Conservation (phyloP, 1,140 invertebrate genomes). For the Solenopsis invicta region DNA sequence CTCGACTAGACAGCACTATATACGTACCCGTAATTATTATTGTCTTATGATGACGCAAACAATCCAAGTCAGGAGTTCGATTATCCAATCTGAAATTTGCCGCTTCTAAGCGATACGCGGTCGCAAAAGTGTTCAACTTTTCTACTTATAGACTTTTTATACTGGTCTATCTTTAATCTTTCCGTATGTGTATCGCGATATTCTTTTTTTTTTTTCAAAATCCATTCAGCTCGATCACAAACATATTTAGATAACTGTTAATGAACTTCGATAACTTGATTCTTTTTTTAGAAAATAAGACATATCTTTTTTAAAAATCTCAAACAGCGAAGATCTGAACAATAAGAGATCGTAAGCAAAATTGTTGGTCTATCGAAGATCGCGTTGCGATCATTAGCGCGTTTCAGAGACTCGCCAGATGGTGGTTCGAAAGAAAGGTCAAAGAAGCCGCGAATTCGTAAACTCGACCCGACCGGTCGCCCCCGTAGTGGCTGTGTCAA, state of each 20-base stretch:
- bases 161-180: neutral
- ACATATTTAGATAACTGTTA: neutral
- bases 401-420: neutral
- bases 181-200: neutral
- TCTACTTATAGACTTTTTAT: neutral
- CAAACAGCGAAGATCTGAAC: neutral
- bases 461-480: constrained; percentile 44
- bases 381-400: neutral
- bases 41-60: constrained; percentile 58
- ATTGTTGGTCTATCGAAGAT: neutral
- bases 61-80: constrained; percentile 6
- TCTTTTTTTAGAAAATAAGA: neutral
- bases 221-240: neutral
- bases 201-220: neutral
- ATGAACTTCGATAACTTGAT: too few relatives aligned
- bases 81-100: constrained; percentile 1
- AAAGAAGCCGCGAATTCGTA: constrained; percentile 31
- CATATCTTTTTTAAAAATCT: neutral
- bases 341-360: neutral
- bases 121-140: neutral
- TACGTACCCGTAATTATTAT: constrained; percentile 46
- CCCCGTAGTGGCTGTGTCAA: constrained; percentile 46
- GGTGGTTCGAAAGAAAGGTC: neutral
- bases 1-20: constrained; percentile 57
- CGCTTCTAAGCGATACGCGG: neutral